Evolutionary conservation across 2,113 vertebrate species (phyloP).

Genomic region (Bambusicola thoracicus): DNA sequence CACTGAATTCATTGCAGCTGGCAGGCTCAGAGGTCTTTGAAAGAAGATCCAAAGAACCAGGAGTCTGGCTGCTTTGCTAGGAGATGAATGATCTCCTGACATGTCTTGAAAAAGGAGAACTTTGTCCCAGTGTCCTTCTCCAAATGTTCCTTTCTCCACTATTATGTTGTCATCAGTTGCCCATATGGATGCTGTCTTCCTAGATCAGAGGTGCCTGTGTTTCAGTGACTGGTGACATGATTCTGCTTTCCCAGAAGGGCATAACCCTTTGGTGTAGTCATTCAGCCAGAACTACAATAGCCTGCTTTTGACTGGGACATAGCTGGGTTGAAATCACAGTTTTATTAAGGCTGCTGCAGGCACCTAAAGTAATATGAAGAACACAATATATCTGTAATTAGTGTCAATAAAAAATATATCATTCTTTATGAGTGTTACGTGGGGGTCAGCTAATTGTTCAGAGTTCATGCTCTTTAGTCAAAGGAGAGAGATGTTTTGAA

Average conservation of each 20-base stretch:
- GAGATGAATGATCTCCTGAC: constrained; percentile 37
- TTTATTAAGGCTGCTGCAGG: constrained; percentile 7
- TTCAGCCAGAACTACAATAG: not conserved
- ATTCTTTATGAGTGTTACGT: constrained; percentile 29
- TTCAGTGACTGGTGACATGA: not conserved
- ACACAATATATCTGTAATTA: constrained; percentile 27
- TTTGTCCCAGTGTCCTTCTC: not conserved
- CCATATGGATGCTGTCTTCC: not conserved
- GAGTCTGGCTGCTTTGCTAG: constrained; percentile 13
- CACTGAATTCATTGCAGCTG: constrained; percentile 23
- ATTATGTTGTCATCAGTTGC: constrained; percentile 19
- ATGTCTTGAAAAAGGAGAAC: constrained; percentile 34
- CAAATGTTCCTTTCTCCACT: not conserved
- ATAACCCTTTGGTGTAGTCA: not conserved
- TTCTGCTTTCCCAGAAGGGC: not conserved
- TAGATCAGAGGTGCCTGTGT: not conserved
- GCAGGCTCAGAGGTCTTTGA: constrained; percentile 9
- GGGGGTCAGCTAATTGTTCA: not conserved
- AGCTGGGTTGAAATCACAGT: constrained; percentile 2
- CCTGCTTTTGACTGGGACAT: not conserved
- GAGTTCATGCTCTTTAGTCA: not conserved
- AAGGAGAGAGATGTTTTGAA: not conserved
- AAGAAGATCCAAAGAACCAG: not conserved
- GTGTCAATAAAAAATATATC: not conserved
- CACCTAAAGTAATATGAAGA: not conserved